A percentile compares a stretch with the other conserved stretches of the same genome.
Evolutionary conservation across 35 echinoderm and acorn worm species (phyloP).

Genomic region (Apostichopus parvimensis): DNA sequence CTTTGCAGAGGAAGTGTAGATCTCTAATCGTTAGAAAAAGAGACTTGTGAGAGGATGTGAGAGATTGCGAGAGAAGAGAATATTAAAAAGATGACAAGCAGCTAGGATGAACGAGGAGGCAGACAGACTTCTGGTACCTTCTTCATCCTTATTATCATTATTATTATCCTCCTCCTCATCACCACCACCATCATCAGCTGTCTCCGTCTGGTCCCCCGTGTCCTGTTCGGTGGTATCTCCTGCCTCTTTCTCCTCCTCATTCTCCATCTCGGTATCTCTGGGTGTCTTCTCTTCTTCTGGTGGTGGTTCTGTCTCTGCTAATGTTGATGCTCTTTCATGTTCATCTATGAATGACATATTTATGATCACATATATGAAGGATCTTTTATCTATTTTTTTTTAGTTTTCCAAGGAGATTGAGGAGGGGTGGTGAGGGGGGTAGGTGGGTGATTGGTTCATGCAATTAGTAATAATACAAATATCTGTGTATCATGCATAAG

Average conservation of each 20-base stretch:
- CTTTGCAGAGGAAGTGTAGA: no score
- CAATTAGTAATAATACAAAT: no score
- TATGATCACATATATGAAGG: no score
- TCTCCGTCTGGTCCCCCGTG: slow-evolving; percentile 46
- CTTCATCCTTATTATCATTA: neutral
- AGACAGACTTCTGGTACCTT: neutral
- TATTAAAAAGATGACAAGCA: no score
- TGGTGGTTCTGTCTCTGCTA: slow-evolving; percentile 38
- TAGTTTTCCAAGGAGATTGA: no score
- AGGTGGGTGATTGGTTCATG: no score
- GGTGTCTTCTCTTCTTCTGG: slow-evolving; percentile 21
- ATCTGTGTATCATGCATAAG: no score
- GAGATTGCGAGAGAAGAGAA: no score
- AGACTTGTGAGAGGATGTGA: no score
- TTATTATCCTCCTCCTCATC: slow-evolving; percentile 13
- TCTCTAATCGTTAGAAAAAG: no score
- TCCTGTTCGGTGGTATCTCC: slow-evolving; percentile 33
- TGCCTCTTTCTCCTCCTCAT: slow-evolving; percentile 53
- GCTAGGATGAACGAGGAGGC: neutral
- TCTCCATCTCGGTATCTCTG: slow-evolving; percentile 28
- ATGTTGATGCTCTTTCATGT: slow-evolving; percentile 39
- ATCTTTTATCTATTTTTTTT: no score
- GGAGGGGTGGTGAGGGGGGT: no score
- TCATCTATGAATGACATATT: slow-evolving; percentile 1
- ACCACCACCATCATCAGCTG: slow-evolving; percentile 4